These are phyloP conservation scores for Typhlichthys subterraneus DNA, from an alignment of 2,797 vertebrate genomes.

Conservation along the genomic window DNA sequence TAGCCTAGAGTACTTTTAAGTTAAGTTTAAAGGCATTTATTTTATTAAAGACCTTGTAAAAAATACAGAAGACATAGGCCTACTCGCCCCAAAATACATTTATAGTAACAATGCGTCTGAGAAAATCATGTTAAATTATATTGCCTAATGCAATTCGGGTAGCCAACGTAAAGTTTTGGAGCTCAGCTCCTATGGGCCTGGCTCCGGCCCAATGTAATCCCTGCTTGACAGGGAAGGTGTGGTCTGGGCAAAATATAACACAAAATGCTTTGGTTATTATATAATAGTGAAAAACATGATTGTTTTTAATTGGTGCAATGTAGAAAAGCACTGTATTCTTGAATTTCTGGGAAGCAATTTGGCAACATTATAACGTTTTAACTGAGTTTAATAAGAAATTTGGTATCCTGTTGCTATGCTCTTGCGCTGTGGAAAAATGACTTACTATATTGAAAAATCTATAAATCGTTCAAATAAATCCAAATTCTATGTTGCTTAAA, in stretches of 20 bases:
- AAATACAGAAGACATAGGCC: too few relatives aligned
- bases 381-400: not conserved
- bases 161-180: too few relatives aligned
- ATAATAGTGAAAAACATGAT: conserved; percentile 48
- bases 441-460: conserved; percentile 24
- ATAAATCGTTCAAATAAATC: not conserved
- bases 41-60: too few relatives aligned
- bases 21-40: too few relatives aligned
- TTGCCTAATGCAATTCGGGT: too few relatives aligned
- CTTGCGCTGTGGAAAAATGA: not conserved
- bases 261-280: conserved; percentile 40
- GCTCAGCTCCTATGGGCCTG: too few relatives aligned
- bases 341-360: conserved; percentile 15
- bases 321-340: conserved; percentile 16
- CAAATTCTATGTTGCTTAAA: not conserved
- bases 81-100: too few relatives aligned
- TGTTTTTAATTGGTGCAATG: conserved; percentile 32
- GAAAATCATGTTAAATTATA: too few relatives aligned
- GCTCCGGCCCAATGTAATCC: too few relatives aligned
- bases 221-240: conserved; percentile 33
- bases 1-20: too few relatives aligned
- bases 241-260: conserved; percentile 32
- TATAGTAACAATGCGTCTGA: too few relatives aligned
- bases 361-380: conserved; percentile 20
- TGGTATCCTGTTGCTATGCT: conserved; percentile 38